Base-by-base conservation (phyloP, 2,113 vertebrate species). In the Cyanoliseus patagonus region DNA sequence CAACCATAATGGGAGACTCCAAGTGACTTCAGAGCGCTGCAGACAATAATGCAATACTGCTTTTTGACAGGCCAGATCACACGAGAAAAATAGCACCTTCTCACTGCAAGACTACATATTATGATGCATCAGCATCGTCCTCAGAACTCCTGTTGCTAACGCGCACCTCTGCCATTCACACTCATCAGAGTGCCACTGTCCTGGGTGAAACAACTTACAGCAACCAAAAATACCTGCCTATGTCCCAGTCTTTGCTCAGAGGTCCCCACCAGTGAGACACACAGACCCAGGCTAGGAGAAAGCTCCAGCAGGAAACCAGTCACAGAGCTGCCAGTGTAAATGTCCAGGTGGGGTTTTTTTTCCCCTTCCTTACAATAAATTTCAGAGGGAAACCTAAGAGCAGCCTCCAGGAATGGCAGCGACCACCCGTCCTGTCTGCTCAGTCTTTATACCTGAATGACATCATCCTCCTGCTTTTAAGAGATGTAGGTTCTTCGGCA, bases 341-440 rank as follows among this genome's bases (percentile, higher is more conserved):
- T 0, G 1, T 35, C 35, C 7, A 23, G 24, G 46, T 3, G 1
- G 1, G 47, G 7, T 6, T 22, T 72, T 3, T 35, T 53, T 51
- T 1, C 2, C 5, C 6, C 1, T 35, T 35, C 7, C 12, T 30
- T 46, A 27, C 12, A 13, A 18, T n/a, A 70, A 59, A 64, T 53
- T 81, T 78, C 53, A 81, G 80, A 77, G 17, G 23, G 57, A 92
- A 88, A 86, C 14, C 27, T n/a, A 74, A 51, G 28, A 83, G 55
- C 46, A 77, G 19, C 15, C 39, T 70, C 59, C 19, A 59, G 1
- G 1, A 61, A 93, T 74, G 15, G 31, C 41, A 83, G 30, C 5
- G 11, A 77, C 4, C 13, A 88, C 8, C 3, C 1, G 2, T 4
- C 5, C 49, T 44, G 23, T 59, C 31, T 57, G 24, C 55, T 86